phyloP scores from a whole-genome alignment of 2,113 vertebrate genomes.

The Sorex fumeus region DNA sequence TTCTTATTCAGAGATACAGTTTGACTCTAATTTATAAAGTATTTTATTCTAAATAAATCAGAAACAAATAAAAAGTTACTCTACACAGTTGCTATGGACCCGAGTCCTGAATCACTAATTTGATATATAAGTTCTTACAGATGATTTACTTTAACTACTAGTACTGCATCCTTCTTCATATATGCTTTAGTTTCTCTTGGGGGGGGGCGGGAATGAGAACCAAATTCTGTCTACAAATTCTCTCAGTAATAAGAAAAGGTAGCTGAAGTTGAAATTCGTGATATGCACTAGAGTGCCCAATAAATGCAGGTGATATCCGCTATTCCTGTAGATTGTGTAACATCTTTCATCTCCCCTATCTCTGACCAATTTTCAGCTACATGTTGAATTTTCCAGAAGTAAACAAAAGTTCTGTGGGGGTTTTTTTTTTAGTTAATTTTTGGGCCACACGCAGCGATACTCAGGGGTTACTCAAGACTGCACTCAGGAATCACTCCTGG shows the following conservation, averaged over 20 bases:
- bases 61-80: constrained; percentile 37
- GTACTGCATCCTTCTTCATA: neutral
- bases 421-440: no score
- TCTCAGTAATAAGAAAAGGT: constrained; percentile 11
- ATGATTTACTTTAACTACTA: neutral
- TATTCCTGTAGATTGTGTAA: neutral
- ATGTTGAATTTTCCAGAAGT: neutral
- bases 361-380: neutral
- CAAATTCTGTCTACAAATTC: neutral
- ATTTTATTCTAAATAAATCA: constrained; percentile 39
- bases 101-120: constrained; percentile 22
- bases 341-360: neutral
- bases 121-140: neutral
- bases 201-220: neutral
- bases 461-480: no score
- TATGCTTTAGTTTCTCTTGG: constrained; percentile 45
- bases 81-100: neutral
- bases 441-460: no score
- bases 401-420: neutral
- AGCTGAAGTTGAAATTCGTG: neutral
- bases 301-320: neutral
- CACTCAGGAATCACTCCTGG: no score
- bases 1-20: constrained; percentile 42
- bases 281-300: neutral
- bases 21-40: neutral